Evolutionary conservation across 2,113 vertebrate genomes (phyloP).

Genomic region (Bujurquina vittata): DNA sequence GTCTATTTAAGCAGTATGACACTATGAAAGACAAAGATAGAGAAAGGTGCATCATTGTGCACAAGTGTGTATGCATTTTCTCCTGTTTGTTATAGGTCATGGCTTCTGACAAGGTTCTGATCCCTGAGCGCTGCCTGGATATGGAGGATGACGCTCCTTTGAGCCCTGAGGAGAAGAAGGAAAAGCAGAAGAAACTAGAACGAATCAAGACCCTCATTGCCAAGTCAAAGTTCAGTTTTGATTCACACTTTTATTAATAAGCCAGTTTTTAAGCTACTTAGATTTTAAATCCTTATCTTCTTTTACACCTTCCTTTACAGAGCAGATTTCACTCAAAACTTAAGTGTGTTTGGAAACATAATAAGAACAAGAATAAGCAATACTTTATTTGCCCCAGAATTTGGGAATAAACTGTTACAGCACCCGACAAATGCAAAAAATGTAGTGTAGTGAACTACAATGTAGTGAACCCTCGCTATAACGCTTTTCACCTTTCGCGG

Average conservation of each 20-base stretch:
- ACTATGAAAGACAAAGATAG: too few species aligned
- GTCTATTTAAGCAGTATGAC: too few species aligned
- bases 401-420: background rate
- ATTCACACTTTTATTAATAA: background rate
- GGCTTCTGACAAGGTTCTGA: conserved; percentile 89
- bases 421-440: background rate
- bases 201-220: conserved; percentile 96
- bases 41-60: background rate
- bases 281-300: background rate
- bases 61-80: background rate
- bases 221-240: conserved; percentile 89
- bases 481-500: too few species aligned
- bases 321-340: background rate
- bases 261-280: background rate
- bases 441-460: background rate
- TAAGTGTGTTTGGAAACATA: background rate
- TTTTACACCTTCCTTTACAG: background rate
- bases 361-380: background rate
- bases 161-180: conserved; percentile 91
- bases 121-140: conserved; percentile 90
- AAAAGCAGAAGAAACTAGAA: conserved; percentile 96
- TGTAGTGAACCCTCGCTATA: too few species aligned
- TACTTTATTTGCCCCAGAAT: background rate
- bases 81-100: conserved; percentile 78
- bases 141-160: conserved; percentile 85